Conservation (phyloP, 2,888 invertebrate species). For the Tetragonula carbonaria region DNA sequence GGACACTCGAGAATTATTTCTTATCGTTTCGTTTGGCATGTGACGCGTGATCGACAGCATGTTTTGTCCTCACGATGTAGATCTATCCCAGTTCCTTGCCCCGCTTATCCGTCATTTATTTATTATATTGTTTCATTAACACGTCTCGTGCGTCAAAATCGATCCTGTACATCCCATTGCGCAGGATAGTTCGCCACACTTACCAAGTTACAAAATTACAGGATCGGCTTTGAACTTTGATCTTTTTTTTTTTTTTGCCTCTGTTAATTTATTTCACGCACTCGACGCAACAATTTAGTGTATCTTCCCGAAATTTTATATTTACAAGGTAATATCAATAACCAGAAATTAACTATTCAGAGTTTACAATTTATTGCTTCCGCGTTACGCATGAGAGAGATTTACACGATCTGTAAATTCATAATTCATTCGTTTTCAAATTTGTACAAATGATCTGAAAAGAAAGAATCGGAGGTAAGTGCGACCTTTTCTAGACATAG, state of each 20-base stretch:
- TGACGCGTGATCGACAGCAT: conserved; percentile 64
- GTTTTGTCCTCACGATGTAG: conserved; percentile 61
- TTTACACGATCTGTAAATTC: not conserved
- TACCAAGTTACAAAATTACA: not conserved
- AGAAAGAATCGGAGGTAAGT: conserved; percentile 30
- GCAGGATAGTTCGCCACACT: too few species aligned
- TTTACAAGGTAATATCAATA: not conserved
- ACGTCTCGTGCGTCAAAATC: not conserved
- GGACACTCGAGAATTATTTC: conserved; percentile 48
- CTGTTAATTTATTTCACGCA: conserved; percentile 3
- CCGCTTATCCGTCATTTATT: not conserved
- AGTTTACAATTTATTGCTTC: conserved; percentile 28
- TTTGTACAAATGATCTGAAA: not conserved
- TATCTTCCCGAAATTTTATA: not conserved
- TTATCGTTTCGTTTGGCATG: conserved; percentile 67
- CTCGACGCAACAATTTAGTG: conserved; percentile 9
- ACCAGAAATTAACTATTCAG: not conserved
- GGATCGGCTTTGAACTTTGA: not conserved
- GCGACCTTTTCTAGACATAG: not conserved
- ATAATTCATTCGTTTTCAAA: not conserved
- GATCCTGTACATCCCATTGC: not conserved
- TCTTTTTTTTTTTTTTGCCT: not conserved
- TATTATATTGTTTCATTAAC: not conserved
- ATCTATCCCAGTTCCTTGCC: conserved; percentile 28
- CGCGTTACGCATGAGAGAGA: conserved; percentile 32